These are phyloP conservation scores for Chrysomela aeneicollis DNA, from an alignment of 2,888 invertebrate genomes.

Conservation along the genomic window DNA sequence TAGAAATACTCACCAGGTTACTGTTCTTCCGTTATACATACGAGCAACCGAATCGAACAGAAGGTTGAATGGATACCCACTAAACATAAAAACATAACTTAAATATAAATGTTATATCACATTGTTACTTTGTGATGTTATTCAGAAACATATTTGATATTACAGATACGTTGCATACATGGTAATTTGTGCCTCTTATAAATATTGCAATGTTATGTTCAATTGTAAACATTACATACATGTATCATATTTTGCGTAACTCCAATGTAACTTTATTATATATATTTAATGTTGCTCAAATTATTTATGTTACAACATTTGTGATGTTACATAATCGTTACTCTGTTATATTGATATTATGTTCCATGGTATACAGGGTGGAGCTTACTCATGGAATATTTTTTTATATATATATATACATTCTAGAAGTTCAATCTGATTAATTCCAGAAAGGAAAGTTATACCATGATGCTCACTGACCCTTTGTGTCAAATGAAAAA, in stretches of 20 bases:
- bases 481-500: conserved; percentile 6
- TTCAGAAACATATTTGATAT: no score
- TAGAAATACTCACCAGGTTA: no score
- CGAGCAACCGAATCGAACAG: no score
- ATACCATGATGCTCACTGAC: neutral
- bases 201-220: conserved; percentile 8
- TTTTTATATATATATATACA: neutral
- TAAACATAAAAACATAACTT: neutral
- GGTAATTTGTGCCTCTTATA: conserved; percentile 1
- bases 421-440: neutral
- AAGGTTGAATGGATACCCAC: neutral
- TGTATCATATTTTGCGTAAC: neutral
- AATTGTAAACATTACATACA: neutral
- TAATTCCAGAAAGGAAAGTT: neutral
- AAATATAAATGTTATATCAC: neutral
- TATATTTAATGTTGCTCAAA: neutral
- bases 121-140: no score
- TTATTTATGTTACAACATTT: neutral
- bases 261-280: neutral
- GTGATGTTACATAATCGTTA: neutral
- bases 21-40: no score
- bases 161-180: neutral
- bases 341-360: neutral
- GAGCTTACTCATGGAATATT: neutral
- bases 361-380: conserved; percentile 4